Evolutionary conservation across 2,797 vertebrate genomes (phyloP), one percentile per base, ranked within the genome.

Genomic region (Buphagus erythrorhynchus): DNA sequence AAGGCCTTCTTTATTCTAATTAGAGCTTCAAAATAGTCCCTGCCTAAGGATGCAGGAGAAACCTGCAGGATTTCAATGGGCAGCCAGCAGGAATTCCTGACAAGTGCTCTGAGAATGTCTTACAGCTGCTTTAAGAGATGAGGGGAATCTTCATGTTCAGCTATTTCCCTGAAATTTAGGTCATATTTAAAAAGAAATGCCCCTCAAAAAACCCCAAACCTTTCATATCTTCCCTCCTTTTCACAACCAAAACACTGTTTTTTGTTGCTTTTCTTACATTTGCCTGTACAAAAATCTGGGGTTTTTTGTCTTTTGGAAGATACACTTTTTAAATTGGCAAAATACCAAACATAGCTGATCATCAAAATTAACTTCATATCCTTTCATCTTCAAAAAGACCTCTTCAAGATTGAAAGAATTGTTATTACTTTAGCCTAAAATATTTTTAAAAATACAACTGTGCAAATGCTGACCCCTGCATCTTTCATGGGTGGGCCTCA

Each of bases 371-470:
- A 43, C 15, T 59, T 19, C 8, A 26, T 33, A 42, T 83, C 4
- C 54, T 46, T 61, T 85, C 20, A 46, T 87, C 45, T 91, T 40
- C 12, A 42, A 46, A 43, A 80, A 77, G 10, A 46, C 12, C 13
- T 66, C 11, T 55, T 83, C 11, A 31, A 43, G 25, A 65, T 0
- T 36, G 16, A 72, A 74, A 35, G 43, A 43, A 21, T 43, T 55
- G 4, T 31, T 76, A 31, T n/a, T n/a, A 28, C 1, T n/a, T 16
- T 46, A 5, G 3, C 31, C 12, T 82, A 33, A 83, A 80, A 62
- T 40, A 49, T 33, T 45, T 46, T 4, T 0, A 1, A 24, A 62
- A 63, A 31, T 33, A 22, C 5, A 6, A 1, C 17, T 4, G 13
- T 25, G 7, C 18, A 10, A 35, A 49, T 42, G 26, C 26, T 65